phyloP scores from a whole-genome alignment of 2,113 vertebrate genomes.

The Plecturocebus donacophilus region DNA sequence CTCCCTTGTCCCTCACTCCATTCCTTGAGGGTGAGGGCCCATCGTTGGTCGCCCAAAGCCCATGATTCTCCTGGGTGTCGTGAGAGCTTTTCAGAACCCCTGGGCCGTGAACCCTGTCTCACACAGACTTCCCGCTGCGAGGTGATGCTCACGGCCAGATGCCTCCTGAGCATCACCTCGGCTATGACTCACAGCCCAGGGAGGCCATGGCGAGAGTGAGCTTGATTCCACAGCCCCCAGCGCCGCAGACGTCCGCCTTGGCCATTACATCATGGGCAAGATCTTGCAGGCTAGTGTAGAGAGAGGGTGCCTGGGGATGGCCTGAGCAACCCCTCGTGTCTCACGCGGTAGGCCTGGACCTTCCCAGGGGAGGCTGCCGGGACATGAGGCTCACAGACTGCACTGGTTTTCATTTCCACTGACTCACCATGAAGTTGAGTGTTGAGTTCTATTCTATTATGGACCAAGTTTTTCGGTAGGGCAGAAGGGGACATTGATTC shows the following conservation, averaged over 20 bases:
- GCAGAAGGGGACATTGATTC: neutral
- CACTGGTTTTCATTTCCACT: neutral
- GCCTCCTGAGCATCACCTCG: neutral
- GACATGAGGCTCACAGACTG: neutral
- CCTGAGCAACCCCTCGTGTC: accelerated
- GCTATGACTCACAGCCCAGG: neutral
- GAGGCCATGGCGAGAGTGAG: neutral
- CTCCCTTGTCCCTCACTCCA: neutral
- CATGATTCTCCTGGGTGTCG: neutral
- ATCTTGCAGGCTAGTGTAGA: neutral
- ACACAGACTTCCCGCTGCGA: neutral
- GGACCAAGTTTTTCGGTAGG: neutral
- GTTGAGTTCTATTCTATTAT: neutral
- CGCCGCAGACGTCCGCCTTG: neutral
- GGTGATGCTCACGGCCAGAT: neutral
- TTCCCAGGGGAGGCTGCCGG: neutral
- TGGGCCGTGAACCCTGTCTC: neutral
- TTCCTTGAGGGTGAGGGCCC: neutral
- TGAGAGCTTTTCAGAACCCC: neutral
- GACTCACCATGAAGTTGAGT: neutral
- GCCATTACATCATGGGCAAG: neutral
- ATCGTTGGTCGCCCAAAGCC: neutral
- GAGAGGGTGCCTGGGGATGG: neutral
- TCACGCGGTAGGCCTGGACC: neutral
- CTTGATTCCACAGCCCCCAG: neutral